Percentiles rank a stretch among this genome's conserved stretches.
Evolutionary conservation across 2,888 invertebrate species (phyloP).

Genomic region (Oscheius sp.): DNA sequence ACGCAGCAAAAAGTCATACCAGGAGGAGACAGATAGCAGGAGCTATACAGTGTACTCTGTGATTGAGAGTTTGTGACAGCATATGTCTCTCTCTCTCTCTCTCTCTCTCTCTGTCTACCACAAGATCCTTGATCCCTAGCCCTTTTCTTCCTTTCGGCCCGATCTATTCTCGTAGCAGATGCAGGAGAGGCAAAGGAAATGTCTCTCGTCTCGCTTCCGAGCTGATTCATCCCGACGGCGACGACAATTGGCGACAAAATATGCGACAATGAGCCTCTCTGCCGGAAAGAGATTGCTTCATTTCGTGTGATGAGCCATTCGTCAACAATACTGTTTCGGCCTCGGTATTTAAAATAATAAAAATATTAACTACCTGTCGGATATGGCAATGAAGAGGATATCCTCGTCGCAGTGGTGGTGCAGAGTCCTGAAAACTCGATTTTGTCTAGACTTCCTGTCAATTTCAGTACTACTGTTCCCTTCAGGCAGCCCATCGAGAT

Average conservation of each 20-base stretch:
- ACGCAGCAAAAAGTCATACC: no score
- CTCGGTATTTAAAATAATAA: not conserved
- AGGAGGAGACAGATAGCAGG: no score
- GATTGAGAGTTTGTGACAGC: no score
- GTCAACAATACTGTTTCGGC: not conserved
- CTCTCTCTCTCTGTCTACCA: not conserved
- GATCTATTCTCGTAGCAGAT: not conserved
- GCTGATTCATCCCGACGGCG: not conserved
- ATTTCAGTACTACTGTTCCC: not conserved
- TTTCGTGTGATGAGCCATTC: no score
- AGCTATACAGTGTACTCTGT: no score
- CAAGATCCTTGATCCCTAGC: not conserved
- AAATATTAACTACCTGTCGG: constrained; percentile 44
- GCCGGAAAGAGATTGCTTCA: no score
- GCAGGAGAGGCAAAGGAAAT: not conserved
- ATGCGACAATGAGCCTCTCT: constrained; percentile 12
- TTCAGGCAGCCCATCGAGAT: no score
- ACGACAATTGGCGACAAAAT: constrained; percentile 21
- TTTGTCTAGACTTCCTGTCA: not conserved
- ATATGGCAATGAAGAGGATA: constrained; percentile 45
- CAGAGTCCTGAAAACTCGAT: constrained; percentile 35
- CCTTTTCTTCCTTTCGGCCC: not conserved
- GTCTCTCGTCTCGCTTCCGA: no score
- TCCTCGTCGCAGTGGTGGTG: constrained; percentile 42
- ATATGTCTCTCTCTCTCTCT: no score